phyloP scores from a whole-genome alignment of 92 coral and sea anemone genomes.

The Phenganax stokvisi region DNA sequence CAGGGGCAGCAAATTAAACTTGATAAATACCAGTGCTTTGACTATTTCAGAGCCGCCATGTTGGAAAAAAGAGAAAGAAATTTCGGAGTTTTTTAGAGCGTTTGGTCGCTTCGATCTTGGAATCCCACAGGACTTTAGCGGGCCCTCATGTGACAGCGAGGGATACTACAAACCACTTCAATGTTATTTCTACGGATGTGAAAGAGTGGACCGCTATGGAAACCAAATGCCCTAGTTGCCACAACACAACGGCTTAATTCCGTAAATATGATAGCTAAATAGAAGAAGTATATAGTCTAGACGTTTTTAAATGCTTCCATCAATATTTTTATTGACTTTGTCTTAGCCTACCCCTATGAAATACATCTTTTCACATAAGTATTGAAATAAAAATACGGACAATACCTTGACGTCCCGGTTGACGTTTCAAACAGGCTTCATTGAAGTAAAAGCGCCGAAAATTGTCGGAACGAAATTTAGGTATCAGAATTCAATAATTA shows the following conservation, averaged over 20 bases:
- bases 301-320: no score
- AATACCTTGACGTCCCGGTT: no score
- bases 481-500: no score
- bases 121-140: not conserved
- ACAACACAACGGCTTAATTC: not conserved
- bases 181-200: not conserved
- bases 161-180: slow-evolving; percentile 10
- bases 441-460: no score
- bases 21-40: not conserved
- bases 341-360: no score
- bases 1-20: not conserved
- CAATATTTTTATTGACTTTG: no score
- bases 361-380: no score
- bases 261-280: not conserved
- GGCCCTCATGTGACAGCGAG: not conserved
- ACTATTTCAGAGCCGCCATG: slow-evolving; percentile 7
- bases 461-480: no score
- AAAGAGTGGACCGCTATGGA: not conserved
- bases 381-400: no score
- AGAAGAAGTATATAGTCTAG: not conserved
- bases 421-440: no score
- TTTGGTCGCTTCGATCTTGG: not conserved
- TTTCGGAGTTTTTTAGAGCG: not conserved
- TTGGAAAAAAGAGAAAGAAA: not conserved
- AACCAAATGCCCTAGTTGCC: not conserved